These are phyloP conservation scores for Microcebus murinus DNA, from an alignment of 2,113 vertebrate species.

Conservation along the genomic window DNA sequence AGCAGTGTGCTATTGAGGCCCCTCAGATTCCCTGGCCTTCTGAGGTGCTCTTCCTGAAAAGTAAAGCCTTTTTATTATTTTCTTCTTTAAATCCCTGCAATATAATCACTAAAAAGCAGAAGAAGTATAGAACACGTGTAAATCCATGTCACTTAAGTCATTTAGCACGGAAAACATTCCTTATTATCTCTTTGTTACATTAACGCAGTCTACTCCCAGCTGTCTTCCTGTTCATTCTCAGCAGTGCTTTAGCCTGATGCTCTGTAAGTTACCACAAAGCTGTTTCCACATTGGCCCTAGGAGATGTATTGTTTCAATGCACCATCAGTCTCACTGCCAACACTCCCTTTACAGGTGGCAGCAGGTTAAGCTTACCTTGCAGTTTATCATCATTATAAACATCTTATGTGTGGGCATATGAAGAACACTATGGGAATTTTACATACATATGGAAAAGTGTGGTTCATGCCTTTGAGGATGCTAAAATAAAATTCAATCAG, in stretches of 20 bases:
- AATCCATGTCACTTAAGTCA: not conserved
- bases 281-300: not conserved
- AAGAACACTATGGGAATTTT: not conserved
- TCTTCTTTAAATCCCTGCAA: not conserved
- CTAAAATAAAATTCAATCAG: constrained; percentile 37
- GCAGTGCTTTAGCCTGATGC: not conserved
- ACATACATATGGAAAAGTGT: not conserved
- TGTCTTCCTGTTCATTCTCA: not conserved
- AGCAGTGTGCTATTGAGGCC: not conserved
- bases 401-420: not conserved
- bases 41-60: not conserved
- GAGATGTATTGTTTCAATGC: not conserved
- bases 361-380: not conserved
- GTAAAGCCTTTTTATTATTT: not conserved
- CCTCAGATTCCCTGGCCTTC: not conserved
- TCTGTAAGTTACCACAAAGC: not conserved
- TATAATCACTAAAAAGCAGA: not conserved
- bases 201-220: not conserved
- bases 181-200: not conserved
- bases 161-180: not conserved
- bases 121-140: not conserved
- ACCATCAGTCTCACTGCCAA: not conserved
- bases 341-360: not conserved
- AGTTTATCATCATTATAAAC: constrained; percentile 22
- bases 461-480: not conserved